phyloP scores from a whole-genome alignment of 2,113 vertebrate genomes.

The Zapornia atra region DNA sequence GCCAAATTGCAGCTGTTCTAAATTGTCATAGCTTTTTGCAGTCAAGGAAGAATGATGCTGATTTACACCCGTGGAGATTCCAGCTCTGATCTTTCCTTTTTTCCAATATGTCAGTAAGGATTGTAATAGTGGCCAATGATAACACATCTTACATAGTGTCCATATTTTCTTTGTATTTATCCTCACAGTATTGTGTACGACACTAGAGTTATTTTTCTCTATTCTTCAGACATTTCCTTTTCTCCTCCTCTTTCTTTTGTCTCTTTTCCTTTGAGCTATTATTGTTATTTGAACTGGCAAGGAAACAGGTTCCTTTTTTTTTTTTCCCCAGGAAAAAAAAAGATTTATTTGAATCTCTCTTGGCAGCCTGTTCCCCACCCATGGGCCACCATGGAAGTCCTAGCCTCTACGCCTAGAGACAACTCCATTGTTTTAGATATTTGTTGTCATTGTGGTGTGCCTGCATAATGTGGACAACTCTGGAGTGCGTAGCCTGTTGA shows the following conservation, averaged over 20 bases:
- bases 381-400: neutral
- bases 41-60: neutral
- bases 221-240: neutral
- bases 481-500: neutral
- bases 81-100: neutral
- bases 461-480: neutral
- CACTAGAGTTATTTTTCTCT: neutral
- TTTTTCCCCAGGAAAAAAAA: neutral
- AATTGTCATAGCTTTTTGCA: slow-evolving; percentile 18
- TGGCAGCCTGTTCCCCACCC: neutral
- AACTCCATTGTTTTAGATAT: neutral
- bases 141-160: neutral
- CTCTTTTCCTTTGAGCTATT: neutral
- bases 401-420: neutral
- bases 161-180: neutral
- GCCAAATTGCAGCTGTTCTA: slow-evolving; percentile 16
- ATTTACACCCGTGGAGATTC: neutral
- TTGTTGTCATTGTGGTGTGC: neutral
- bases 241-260: neutral
- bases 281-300: slow-evolving; percentile 3
- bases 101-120: neutral
- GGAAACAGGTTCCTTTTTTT: neutral
- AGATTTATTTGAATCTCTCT: neutral
- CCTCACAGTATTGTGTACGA: neutral
- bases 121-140: neutral